Evolutionary conservation across 1,140 invertebrate genomes (phyloP).

Genomic region (Hyphantria cunea): DNA sequence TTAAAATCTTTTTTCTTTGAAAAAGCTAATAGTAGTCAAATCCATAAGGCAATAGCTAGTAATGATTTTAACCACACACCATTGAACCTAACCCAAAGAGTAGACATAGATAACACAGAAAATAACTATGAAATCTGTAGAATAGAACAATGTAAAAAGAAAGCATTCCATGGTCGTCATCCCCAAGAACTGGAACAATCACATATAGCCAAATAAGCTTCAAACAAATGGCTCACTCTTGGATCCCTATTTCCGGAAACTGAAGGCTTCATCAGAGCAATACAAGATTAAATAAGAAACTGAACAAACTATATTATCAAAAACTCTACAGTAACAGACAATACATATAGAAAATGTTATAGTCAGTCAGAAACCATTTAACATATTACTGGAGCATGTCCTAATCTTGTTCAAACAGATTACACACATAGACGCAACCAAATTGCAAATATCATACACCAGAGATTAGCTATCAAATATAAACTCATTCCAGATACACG

Average conservation of each 20-base stretch:
- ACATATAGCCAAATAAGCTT: slow-evolving; percentile 35
- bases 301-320: slow-evolving; percentile 44
- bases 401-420: slow-evolving; percentile 27
- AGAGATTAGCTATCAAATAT: slow-evolving; percentile 32
- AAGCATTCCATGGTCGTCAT: slow-evolving; percentile 37
- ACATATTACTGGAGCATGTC: slow-evolving; percentile 38
- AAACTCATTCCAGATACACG: slow-evolving; percentile 13
- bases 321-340: slow-evolving; percentile 18
- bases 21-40: slow-evolving; percentile 20
- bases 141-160: slow-evolving; percentile 31
- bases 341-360: slow-evolving; percentile 33
- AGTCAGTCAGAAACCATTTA: slow-evolving; percentile 35
- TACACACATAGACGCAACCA: slow-evolving; percentile 37
- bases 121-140: not conserved
- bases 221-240: slow-evolving; percentile 42
- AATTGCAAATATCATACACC: slow-evolving; percentile 27
- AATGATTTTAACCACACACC: slow-evolving; percentile 33
- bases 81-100: not conserved
- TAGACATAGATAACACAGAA: not conserved
- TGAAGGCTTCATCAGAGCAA: slow-evolving; percentile 19
- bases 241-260: slow-evolving; percentile 29
- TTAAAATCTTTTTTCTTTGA: slow-evolving; percentile 32
- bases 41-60: slow-evolving; percentile 27
- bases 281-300: slow-evolving; percentile 48
- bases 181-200: slow-evolving; percentile 33